Conservation (phyloP, 2,113 vertebrate genomes). For the rat (Rattus norvegicus) region DNA sequence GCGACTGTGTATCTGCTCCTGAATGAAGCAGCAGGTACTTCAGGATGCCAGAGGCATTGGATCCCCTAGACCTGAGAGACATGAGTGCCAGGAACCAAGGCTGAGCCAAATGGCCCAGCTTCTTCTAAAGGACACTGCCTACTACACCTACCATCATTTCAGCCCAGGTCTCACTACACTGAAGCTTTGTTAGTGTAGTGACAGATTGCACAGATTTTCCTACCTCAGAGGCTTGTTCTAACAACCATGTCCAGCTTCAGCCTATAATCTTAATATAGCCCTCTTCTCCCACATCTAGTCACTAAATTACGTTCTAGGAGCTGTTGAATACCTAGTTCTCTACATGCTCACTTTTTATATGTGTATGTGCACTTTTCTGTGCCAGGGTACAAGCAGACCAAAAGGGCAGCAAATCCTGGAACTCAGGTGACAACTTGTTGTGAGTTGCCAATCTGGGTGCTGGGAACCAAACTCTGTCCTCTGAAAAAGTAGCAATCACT, state of each 20-base stretch:
- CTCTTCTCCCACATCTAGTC: not conserved
- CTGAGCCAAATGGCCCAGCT: not conserved
- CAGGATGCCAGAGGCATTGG: not conserved
- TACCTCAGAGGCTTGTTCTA: not conserved
- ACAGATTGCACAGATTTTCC: not conserved
- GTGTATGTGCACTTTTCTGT: not conserved
- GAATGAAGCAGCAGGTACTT: not conserved
- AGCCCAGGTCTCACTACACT: not conserved
- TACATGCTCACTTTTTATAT: not conserved
- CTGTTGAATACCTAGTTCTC: conserved; percentile 5
- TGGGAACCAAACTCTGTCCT: not conserved
- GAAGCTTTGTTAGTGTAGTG: not conserved
- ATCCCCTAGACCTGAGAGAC: no score
- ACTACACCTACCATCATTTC: not conserved
- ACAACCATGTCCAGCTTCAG: not conserved
- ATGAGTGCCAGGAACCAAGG: not conserved
- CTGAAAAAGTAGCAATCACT: no score
- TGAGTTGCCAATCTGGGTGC: not conserved
- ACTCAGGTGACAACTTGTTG: not conserved
- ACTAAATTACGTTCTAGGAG: not conserved
- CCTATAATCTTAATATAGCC: not conserved
- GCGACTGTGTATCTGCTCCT: not conserved
- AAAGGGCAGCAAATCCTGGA: not conserved
- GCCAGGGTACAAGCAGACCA: not conserved
- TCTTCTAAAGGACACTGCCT: not conserved